Evolutionary conservation across 2,888 invertebrate species (phyloP).

Genomic region (Chirona hameri): DNA sequence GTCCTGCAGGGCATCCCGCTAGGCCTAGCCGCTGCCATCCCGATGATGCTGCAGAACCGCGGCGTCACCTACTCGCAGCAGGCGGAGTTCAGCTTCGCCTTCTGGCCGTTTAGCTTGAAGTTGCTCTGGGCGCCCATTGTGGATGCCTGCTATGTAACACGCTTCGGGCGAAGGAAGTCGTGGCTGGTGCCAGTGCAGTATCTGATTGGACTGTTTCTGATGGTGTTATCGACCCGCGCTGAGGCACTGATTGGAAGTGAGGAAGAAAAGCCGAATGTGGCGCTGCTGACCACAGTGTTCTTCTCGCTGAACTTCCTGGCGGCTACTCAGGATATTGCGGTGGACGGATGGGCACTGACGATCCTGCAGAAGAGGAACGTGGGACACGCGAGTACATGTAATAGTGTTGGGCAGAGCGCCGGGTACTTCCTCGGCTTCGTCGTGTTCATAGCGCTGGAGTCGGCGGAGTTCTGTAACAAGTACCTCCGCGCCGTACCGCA

Average conservation of each 20-base stretch:
- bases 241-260: constrained; percentile 72
- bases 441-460: constrained; percentile 92
- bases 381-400: constrained; percentile 97
- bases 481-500: constrained; percentile 73
- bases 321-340: constrained; percentile 98
- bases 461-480: constrained; percentile 89
- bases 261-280: constrained; percentile 61
- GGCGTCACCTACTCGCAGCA: constrained; percentile 93
- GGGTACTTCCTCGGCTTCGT: constrained; percentile 97
- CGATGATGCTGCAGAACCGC: constrained; percentile 89
- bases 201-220: constrained; percentile 76
- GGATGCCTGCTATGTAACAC: constrained; percentile 78
- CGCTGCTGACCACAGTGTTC: constrained; percentile 76
- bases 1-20: constrained; percentile 69
- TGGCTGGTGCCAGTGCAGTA: constrained; percentile 95
- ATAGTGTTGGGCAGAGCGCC: constrained; percentile 96
- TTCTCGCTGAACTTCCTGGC: constrained; percentile 91
- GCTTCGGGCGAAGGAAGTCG: constrained; percentile 85
- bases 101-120: constrained; percentile 86
- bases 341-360: constrained; percentile 99
- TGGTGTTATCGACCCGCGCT: constrained; percentile 72
- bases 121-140: constrained; percentile 98
- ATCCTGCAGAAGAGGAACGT: constrained; percentile 96
- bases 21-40: constrained; percentile 88
- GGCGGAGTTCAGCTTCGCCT: constrained; percentile 77